Conservation (phyloP, 2,888 invertebrate genomes). For the Encarsia formosa region DNA sequence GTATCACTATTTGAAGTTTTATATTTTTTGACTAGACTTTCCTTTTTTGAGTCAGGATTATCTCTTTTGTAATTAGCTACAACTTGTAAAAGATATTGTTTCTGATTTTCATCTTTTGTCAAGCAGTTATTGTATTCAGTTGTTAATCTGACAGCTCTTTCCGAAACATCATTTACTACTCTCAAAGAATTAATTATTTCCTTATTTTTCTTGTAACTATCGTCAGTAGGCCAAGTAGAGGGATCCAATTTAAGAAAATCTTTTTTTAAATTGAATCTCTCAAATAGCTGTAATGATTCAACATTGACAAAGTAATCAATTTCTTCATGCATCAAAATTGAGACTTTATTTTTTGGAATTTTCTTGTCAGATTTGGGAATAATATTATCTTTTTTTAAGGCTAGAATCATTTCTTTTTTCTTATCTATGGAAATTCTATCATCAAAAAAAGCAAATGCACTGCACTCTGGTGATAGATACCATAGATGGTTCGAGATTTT, state of each 20-base stretch:
- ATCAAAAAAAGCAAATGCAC: slow-evolving; percentile 23
- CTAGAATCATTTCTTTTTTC: slow-evolving; percentile 4
- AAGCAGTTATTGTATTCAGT: slow-evolving; percentile 18
- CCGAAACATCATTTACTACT: slow-evolving; percentile 18
- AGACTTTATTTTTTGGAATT: not conserved
- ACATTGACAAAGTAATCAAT: not conserved
- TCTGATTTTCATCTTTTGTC: slow-evolving; percentile 16
- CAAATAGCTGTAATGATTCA: not conserved
- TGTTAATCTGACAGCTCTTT: slow-evolving; percentile 20
- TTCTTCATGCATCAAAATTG: not conserved
- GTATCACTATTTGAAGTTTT: too few species aligned
- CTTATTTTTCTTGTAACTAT: not conserved
- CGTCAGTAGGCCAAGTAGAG: not conserved
- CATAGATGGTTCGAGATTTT: slow-evolving; percentile 23
- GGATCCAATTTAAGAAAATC: not conserved
- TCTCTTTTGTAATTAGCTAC: slow-evolving; percentile 11
- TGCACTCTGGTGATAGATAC: too few species aligned
- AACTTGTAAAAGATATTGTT: slow-evolving; percentile 22
- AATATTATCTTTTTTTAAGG: not conserved
- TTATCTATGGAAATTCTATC: slow-evolving; percentile 6
- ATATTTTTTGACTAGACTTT: too few species aligned
- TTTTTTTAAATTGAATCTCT: not conserved
- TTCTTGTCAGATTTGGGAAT: not conserved
- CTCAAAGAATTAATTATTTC: slow-evolving; percentile 12
- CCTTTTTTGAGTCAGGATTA: slow-evolving; percentile 8